These are phyloP conservation scores for Chamaetylas fuelleborni DNA, from an alignment of 2,113 vertebrate genomes.

Conservation along the genomic window DNA sequence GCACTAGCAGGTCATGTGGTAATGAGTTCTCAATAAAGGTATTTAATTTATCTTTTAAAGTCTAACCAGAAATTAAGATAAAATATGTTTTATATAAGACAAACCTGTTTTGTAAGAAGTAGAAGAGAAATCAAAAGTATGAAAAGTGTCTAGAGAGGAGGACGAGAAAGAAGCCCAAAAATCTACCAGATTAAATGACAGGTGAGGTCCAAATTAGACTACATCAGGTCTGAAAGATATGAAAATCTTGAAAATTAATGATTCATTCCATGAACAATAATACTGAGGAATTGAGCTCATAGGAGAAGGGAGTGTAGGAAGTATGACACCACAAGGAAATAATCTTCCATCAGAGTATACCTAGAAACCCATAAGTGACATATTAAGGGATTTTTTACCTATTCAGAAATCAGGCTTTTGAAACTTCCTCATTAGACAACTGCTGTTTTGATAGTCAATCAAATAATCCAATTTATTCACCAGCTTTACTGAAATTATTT, in stretches of 20 bases:
- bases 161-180: not conserved
- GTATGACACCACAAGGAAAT: not conserved
- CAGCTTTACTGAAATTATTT: not conserved
- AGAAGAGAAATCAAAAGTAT: not conserved
- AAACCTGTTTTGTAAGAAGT: not conserved
- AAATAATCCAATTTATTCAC: not conserved
- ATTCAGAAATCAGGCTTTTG: not conserved
- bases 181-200: not conserved
- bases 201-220: not conserved
- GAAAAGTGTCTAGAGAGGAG: not conserved
- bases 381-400: not conserved
- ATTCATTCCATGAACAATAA: not conserved
- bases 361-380: not conserved
- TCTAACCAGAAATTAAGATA: not conserved
- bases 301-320: not conserved
- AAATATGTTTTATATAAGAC: not conserved
- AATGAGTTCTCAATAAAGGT: not conserved
- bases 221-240: not conserved
- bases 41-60: not conserved
- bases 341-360: not conserved
- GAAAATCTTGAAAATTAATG: not conserved
- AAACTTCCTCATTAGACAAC: not conserved
- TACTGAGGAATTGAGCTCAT: not conserved
- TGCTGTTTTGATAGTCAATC: not conserved
- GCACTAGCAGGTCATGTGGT: not conserved